Conservation (phyloP, 2,113 vertebrate species). For the Ictalurus punctatus region DNA sequence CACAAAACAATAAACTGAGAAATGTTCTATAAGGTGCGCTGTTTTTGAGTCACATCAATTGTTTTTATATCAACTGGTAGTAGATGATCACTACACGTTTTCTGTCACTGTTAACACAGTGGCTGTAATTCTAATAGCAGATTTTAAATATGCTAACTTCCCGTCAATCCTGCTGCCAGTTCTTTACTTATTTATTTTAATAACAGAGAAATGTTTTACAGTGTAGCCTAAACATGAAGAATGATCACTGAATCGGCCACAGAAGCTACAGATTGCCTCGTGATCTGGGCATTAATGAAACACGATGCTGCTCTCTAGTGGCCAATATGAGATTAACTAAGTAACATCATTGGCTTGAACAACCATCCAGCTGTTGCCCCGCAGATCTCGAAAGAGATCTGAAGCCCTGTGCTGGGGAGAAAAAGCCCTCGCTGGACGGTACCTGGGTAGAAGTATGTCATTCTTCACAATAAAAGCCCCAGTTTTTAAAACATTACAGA, state of each 20-base stretch:
- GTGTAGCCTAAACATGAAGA: not conserved
- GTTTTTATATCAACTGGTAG: not conserved
- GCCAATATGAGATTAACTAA: not conserved
- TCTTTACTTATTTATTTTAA: not conserved
- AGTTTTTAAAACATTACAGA: too few relatives aligned
- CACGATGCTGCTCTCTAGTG: constrained; percentile 31
- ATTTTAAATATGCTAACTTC: not conserved
- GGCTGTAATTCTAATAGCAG: not conserved
- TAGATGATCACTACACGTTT: not conserved
- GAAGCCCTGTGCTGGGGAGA: not conserved
- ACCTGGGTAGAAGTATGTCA: not conserved
- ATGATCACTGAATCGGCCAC: not conserved
- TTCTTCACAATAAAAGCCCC: not conserved
- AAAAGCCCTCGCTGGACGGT: not conserved
- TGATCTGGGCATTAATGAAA: not conserved
- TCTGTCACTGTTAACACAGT: not conserved
- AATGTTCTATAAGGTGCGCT: not conserved
- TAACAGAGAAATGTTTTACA: not conserved
- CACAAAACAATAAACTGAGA: not conserved
- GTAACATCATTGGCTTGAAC: not conserved
- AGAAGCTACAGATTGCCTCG: not conserved
- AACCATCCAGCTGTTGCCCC: not conserved
- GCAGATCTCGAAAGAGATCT: not conserved
- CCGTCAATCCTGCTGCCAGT: not conserved
- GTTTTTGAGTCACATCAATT: not conserved